Evolutionary conservation across 2,113 vertebrate genomes (phyloP).

Genomic region (Notothenia coriiceps): DNA sequence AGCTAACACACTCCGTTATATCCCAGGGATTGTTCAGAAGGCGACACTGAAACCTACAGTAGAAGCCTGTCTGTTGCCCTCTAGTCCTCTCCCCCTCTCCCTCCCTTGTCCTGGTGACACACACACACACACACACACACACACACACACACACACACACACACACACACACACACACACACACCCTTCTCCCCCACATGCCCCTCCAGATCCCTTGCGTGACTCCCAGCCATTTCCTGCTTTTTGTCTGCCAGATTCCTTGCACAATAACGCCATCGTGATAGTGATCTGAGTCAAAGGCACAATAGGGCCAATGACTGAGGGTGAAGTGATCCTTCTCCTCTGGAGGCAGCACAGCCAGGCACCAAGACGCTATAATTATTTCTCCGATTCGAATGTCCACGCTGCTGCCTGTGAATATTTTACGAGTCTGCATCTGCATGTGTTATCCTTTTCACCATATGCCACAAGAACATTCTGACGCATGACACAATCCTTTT

Average conservation of each 20-base stretch:
- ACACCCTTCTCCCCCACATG: conserved; percentile 62
- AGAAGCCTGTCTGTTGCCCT: conserved; percentile 42
- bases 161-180: conserved; percentile 30
- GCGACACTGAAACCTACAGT: conserved; percentile 35
- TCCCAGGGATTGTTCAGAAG: neutral
- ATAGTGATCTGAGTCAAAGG: conserved; percentile 83
- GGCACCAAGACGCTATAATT: conserved; percentile 50
- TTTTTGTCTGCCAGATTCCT: conserved; percentile 84
- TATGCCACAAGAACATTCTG: conserved; percentile 45
- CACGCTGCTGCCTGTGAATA: conserved; percentile 32
- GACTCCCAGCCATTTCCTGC: conserved; percentile 85
- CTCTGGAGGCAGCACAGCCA: conserved; percentile 62
- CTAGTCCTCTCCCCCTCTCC: conserved; percentile 15
- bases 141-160: conserved; percentile 48
- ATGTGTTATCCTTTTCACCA: conserved; percentile 43
- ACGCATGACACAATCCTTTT: conserved; percentile 45
- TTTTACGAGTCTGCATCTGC: conserved; percentile 45
- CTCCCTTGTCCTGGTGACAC: conserved; percentile 54
- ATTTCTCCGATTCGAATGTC: conserved; percentile 22
- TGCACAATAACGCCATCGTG: conserved; percentile 81
- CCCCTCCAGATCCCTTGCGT: conserved; percentile 82
- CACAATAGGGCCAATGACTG: conserved; percentile 80
- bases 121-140: conserved; percentile 52
- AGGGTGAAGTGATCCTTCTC: conserved; percentile 67
- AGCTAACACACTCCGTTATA: neutral